These are phyloP conservation scores for Myiagra hebetior DNA, from an alignment of 2,113 vertebrate species.

Conservation along the genomic window DNA sequence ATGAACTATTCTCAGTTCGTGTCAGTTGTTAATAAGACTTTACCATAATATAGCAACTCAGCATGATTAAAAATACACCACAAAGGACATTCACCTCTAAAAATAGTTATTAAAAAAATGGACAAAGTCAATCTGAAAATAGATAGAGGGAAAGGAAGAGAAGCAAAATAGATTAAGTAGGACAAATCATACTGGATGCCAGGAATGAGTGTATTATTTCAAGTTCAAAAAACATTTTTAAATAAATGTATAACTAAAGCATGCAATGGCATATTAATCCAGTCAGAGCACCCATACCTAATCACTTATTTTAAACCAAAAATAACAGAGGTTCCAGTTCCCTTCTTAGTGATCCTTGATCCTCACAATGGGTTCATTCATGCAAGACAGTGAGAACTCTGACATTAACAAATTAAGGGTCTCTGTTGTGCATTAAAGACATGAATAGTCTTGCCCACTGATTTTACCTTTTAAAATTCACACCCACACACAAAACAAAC, in stretches of 20 bases:
- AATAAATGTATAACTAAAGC: background rate
- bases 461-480: background rate
- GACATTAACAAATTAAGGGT: background rate
- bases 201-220: constrained; percentile 6
- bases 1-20: constrained; percentile 30
- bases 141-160: background rate
- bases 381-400: background rate
- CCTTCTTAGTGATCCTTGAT: background rate
- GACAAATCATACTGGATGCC: background rate
- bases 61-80: constrained; percentile 49
- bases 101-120: constrained; percentile 12
- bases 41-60: constrained; percentile 43
- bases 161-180: constrained; percentile 12
- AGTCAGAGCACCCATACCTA: background rate
- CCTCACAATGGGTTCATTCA: background rate
- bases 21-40: constrained; percentile 51
- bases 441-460: background rate
- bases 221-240: constrained; percentile 7
- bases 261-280: background rate
- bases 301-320: background rate
- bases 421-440: background rate
- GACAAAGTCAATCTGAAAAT: constrained; percentile 45
- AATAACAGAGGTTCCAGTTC: background rate
- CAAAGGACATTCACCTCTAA: constrained; percentile 38
- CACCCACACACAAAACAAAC: background rate